Evolutionary conservation across 2,113 vertebrate genomes (phyloP).

Genomic region (Aix galericulata): DNA sequence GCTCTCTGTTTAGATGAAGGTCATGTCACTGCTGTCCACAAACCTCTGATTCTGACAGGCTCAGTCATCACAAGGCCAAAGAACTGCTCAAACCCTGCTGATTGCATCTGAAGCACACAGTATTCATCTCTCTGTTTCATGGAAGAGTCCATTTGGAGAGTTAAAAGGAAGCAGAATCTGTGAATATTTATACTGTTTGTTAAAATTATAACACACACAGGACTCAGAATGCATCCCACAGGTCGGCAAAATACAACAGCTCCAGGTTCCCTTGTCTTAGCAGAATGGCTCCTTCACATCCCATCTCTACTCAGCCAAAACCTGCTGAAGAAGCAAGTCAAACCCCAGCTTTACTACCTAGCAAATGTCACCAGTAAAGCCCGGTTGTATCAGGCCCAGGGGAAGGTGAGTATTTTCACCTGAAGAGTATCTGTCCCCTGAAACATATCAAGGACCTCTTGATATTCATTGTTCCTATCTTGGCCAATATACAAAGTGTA

Average conservation of each 20-base stretch:
- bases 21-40: background rate
- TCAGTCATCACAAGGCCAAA: background rate
- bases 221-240: background rate
- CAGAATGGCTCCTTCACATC: background rate
- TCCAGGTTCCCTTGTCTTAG: background rate
- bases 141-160: background rate
- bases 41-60: background rate
- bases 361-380: background rate
- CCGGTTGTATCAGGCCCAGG: background rate
- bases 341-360: background rate
- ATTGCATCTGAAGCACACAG: background rate
- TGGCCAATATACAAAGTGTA: background rate
- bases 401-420: background rate
- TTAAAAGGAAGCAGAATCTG: background rate
- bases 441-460: background rate
- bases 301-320: background rate
- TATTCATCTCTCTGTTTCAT: background rate
- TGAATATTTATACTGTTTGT: conserved; percentile 10
- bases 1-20: background rate
- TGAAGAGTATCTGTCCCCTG: background rate
- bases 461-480: background rate
- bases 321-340: background rate
- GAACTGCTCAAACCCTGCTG: background rate
- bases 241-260: background rate
- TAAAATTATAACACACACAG: background rate